Conservation (phyloP, 2,797 vertebrate genomes). For the Rhinophrynus dorsalis region DNA sequence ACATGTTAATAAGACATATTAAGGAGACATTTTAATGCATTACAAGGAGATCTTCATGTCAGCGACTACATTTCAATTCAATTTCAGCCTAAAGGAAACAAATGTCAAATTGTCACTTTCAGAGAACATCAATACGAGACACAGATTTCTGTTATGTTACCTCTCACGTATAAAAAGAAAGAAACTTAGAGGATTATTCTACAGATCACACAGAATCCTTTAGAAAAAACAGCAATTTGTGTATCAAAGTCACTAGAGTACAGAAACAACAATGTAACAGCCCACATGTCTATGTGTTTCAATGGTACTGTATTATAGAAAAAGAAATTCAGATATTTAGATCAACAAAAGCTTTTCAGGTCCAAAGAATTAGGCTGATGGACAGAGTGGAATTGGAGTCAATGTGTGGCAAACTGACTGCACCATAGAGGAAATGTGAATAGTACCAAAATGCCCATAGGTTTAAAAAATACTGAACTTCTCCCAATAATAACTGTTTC, state of each 20-base stretch:
- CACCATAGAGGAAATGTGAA: too few relatives aligned
- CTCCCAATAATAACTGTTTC: too few relatives aligned
- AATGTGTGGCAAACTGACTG: too few relatives aligned
- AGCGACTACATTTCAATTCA: constrained; percentile 48
- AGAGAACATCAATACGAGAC: constrained; percentile 39
- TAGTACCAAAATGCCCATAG: too few relatives aligned
- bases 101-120: constrained; percentile 49
- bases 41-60: constrained; percentile 49
- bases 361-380: too few relatives aligned
- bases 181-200: constrained; percentile 21
- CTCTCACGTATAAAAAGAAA: constrained; percentile 13
- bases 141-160: constrained; percentile 36
- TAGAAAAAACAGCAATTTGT: background rate
- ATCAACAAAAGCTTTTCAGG: too few relatives aligned
- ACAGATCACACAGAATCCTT: background rate
- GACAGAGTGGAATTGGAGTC: too few relatives aligned
- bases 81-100: constrained; percentile 50
- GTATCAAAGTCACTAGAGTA: background rate
- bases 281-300: background rate
- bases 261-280: background rate
- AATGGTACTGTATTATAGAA: too few relatives aligned
- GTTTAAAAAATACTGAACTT: too few relatives aligned
- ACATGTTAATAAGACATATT: constrained; percentile 52
- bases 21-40: constrained; percentile 50
- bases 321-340: too few relatives aligned